A percentile compares a stretch with the other conserved stretches of the same genome.
Evolutionary conservation across 2,113 vertebrate species (phyloP).

Genomic region (Catharus fuscescens): DNA sequence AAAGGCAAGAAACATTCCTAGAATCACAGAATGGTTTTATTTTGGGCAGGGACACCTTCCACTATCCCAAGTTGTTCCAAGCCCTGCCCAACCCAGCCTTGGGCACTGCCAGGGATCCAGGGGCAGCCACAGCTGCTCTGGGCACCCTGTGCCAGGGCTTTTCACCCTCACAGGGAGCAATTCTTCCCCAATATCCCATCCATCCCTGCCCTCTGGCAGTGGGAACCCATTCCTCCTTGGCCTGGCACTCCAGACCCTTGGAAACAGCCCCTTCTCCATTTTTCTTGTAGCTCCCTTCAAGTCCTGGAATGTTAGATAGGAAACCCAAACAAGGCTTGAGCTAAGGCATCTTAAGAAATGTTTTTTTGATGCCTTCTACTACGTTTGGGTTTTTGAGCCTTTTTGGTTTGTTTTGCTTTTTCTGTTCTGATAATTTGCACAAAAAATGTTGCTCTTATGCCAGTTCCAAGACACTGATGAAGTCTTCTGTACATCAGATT

Average conservation of each 20-base stretch:
- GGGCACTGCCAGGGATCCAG: not conserved
- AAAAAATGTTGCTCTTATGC: not conserved
- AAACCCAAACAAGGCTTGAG: not conserved
- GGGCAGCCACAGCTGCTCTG: not conserved
- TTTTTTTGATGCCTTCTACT: not conserved
- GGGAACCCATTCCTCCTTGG: not conserved
- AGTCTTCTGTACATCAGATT: not conserved
- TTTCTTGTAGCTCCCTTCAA: not conserved
- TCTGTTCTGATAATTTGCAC: not conserved
- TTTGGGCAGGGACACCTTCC: not conserved
- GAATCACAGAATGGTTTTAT: no score
- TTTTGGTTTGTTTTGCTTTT: not conserved
- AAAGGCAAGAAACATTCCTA: not conserved
- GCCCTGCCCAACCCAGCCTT: not conserved
- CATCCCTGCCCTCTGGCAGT: not conserved
- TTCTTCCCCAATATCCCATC: not conserved
- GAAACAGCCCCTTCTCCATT: no score
- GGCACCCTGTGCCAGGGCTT: not conserved
- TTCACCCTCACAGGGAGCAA: rapidly evolving
- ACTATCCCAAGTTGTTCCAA: rapidly evolving
- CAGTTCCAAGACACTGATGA: not conserved
- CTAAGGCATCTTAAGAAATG: not conserved
- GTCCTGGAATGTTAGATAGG: not conserved
- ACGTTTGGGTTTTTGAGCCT: not conserved
- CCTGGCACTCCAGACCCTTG: not conserved